Evolutionary conservation across 2,797 vertebrate genomes (phyloP).

Genomic region (Platalea minor): DNA sequence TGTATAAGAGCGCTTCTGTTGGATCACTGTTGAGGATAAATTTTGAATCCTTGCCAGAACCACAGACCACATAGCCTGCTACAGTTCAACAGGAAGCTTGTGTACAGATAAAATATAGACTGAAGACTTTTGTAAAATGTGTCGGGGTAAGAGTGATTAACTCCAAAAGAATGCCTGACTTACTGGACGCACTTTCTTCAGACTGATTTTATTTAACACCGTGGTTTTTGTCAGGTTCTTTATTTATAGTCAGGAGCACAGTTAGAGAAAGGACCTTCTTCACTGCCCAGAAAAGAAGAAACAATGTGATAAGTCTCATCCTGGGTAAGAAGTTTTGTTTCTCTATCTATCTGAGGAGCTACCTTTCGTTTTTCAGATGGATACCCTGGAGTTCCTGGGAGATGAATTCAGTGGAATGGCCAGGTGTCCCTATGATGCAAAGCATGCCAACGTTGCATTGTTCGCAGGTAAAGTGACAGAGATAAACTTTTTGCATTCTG

Average conservation of each 20-base stretch:
- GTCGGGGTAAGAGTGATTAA: neutral
- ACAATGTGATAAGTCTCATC: neutral
- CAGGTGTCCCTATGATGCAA: conserved; percentile 96
- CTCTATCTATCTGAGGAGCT: neutral
- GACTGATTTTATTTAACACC: neutral
- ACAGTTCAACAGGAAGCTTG: conserved; percentile 38
- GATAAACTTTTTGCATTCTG: neutral
- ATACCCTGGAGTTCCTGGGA: conserved; percentile 88
- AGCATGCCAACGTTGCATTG: conserved; percentile 94
- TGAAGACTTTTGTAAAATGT: conserved; percentile 39
- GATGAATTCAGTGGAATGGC: conserved; percentile 99
- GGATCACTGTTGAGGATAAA: conserved; percentile 50
- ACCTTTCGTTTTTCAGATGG: conserved; percentile 81
- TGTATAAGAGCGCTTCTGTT: conserved; percentile 31
- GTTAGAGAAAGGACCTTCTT: neutral
- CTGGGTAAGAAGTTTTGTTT: neutral
- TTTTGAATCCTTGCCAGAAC: conserved; percentile 70
- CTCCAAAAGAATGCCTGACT: neutral
- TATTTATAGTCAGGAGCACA: neutral
- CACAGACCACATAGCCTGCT: conserved; percentile 71
- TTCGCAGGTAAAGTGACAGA: conserved; percentile 86
- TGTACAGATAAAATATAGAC: conserved; percentile 37
- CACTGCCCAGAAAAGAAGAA: neutral
- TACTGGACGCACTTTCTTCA: neutral
- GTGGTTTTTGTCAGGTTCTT: neutral